Conservation (phyloP, 2,888 invertebrate genomes). For the Andrena flavipes region DNA sequence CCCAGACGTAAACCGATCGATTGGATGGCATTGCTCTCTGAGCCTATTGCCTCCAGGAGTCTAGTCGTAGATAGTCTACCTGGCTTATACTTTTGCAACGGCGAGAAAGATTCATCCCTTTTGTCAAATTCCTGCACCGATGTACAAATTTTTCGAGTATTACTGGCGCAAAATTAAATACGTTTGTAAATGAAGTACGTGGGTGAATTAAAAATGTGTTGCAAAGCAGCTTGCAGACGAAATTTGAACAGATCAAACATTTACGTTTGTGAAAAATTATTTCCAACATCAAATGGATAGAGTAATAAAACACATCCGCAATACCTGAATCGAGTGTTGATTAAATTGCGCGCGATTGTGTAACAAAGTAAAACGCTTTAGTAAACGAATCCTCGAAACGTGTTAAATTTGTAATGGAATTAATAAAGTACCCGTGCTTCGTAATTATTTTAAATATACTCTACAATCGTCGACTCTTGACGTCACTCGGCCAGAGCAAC, state of each 20-base stretch:
- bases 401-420: too few relatives aligned
- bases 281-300: neutral
- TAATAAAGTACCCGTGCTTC: too few relatives aligned
- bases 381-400: neutral
- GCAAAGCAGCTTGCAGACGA: too few relatives aligned
- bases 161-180: neutral
- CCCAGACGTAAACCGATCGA: constrained; percentile 81
- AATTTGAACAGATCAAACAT: neutral
- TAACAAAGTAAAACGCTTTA: neutral
- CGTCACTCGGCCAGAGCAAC: too few relatives aligned
- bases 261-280: neutral
- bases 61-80: constrained; percentile 45
- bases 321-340: neutral
- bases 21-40: constrained; percentile 77
- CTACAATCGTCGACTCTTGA: neutral
- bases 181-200: neutral
- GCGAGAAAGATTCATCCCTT: neutral
- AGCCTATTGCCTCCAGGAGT: constrained; percentile 60
- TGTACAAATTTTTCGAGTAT: neutral
- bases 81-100: constrained; percentile 24
- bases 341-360: neutral
- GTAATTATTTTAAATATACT: neutral
- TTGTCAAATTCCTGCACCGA: neutral
- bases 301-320: neutral
- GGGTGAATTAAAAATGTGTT: neutral